phyloP scores from a whole-genome alignment of 2,113 vertebrate genomes.

The Cryptotis parvus region DNA sequence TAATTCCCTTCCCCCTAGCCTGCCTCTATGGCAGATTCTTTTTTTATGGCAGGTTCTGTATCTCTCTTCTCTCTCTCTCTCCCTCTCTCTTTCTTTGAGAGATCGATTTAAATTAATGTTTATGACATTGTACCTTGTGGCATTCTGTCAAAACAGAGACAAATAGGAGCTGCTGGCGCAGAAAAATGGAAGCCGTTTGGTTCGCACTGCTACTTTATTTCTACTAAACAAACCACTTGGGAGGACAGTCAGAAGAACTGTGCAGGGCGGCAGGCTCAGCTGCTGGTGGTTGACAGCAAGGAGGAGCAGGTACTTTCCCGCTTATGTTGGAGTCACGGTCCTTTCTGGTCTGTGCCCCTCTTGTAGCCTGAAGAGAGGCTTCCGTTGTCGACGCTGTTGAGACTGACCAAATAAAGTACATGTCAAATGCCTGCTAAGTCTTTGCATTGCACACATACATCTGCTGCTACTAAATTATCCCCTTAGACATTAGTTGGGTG shows the following conservation, averaged over 20 bases:
- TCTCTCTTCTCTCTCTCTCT: no score
- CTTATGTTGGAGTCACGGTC: no score
- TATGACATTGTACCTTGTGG: background rate
- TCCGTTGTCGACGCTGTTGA: background rate
- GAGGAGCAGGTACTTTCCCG: slow-evolving; percentile 62
- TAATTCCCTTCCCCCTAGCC: no score
- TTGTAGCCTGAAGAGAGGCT: background rate
- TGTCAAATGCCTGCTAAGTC: background rate
- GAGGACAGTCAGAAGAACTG: slow-evolving; percentile 36
- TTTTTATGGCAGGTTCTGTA: no score
- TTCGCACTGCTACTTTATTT: slow-evolving; percentile 61
- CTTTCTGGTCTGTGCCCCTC: background rate
- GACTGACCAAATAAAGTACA: background rate
- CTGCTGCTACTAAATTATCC: background rate
- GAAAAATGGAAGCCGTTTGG: slow-evolving; percentile 25
- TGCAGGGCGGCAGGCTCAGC: background rate
- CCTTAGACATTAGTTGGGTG: background rate
- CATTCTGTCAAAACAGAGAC: slow-evolving; percentile 18
- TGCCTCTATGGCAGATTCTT: no score
- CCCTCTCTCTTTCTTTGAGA: no score
- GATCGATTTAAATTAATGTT: background rate
- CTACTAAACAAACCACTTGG: background rate
- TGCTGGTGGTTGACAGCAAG: slow-evolving; percentile 61
- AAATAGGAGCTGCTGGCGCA: slow-evolving; percentile 71
- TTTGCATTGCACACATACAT: background rate